Base-by-base conservation (phyloP, 2,797 vertebrate species). In the Syndactyla subalaris region DNA sequence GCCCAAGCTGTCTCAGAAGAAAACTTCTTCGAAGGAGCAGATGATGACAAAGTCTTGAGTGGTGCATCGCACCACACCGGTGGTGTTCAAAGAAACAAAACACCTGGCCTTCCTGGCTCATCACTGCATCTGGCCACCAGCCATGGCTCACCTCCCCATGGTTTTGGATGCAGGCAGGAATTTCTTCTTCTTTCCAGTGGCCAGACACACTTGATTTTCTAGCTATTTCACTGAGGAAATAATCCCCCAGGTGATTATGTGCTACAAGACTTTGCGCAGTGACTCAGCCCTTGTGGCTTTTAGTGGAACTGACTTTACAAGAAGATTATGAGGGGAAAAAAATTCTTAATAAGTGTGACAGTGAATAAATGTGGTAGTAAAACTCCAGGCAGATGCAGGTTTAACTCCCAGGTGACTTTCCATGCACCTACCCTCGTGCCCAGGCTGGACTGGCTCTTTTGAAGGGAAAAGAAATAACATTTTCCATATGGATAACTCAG, bases 61-160 rank as follows among this genome's bases (percentile, higher is more conserved):
- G 26, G 67, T 55, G 58, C 54, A 19, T 45, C 51, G 58, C 66
- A 68, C 76, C 52, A 39, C 48, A 2, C n/a, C 1, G 2, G n/a
- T n/a, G 43, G 55, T 67, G 70, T 27, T 62, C 85, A 46, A 18
- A 5, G 32, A 78, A 58, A 48, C 54, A 57, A 10, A 93, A 4
- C 89, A 86, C 76, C 83, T 88, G 89, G 76, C 59, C 38, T 27
- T 66, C 20, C 80, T 84, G 85, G 82, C 88, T 81, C 83, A 58
- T 86, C 91, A 8, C 76, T 80, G 65, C 45, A 32, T 55, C 68
- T 95, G 93, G 93, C 66, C 70, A 65, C 23, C 80, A 63, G 39
- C 89, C 88, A 48, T 4, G 38, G 36, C 57, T 45, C 65, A 62
- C 48, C 52, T 48, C 7, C 5, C 76, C 52, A 12, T 10, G 54